These are phyloP conservation scores for Tenualosa ilisha DNA, from an alignment of 2,797 vertebrate genomes.

Conservation along the genomic window DNA sequence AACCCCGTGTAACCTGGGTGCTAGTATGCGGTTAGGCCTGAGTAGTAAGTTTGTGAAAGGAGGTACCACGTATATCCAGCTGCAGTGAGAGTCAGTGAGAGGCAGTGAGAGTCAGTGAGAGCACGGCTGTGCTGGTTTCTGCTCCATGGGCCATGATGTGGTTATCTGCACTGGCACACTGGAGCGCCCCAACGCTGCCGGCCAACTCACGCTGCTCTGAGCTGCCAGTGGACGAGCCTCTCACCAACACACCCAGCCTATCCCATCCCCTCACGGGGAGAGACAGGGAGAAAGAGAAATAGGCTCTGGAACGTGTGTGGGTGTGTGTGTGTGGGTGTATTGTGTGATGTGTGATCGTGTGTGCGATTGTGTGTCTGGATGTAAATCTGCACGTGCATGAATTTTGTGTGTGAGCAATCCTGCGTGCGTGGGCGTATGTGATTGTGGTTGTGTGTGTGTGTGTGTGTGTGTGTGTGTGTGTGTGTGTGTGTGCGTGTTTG, in stretches of 20 bases:
- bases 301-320: neutral
- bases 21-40: neutral
- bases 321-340: neutral
- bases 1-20: neutral
- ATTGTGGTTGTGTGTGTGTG: neutral
- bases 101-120: neutral
- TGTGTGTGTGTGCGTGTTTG: neutral
- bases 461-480: neutral
- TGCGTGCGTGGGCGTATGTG: neutral
- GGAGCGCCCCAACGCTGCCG: neutral
- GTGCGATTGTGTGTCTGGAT: neutral
- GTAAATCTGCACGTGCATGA: neutral
- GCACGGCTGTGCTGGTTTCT: neutral
- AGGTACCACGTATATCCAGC: neutral
- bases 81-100: neutral
- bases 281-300: neutral
- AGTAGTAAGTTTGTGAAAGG: neutral
- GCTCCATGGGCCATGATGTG: conserved; percentile 2
- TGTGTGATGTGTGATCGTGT: neutral
- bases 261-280: conserved; percentile 9
- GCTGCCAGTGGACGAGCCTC: neutral
- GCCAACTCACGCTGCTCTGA: neutral
- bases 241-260: neutral
- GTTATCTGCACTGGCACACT: conserved; percentile 1
- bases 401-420: neutral